phyloP scores from a whole-genome alignment of 2,113 vertebrate species.

The Heteronetta atricapilla region DNA sequence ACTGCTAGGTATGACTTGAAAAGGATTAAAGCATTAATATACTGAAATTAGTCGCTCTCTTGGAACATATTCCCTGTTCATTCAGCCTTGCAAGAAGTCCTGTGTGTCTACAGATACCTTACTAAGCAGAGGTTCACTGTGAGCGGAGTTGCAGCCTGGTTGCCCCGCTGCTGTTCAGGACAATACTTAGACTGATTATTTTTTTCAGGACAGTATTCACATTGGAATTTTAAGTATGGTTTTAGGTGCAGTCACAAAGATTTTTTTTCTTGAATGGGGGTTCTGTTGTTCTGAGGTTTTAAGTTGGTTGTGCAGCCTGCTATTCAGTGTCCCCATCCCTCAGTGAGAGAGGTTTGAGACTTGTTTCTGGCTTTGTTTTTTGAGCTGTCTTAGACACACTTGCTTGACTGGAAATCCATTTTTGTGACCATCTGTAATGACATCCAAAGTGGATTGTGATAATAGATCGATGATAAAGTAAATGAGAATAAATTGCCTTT shows the following conservation, averaged over 20 bases:
- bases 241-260: background rate
- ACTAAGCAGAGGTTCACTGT: background rate
- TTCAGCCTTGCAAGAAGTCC: background rate
- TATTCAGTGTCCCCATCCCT: background rate
- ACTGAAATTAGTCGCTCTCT: no score
- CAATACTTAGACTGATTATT: background rate
- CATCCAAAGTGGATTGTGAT: rapidly evolving
- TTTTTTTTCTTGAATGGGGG: background rate
- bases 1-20: background rate
- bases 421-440: background rate
- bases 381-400: background rate
- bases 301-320: background rate
- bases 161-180: background rate
- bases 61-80: background rate
- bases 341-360: background rate
- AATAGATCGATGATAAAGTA: background rate
- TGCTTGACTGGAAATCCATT: background rate
- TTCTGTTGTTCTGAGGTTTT: background rate
- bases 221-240: background rate
- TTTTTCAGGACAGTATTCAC: background rate
- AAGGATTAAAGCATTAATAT: background rate
- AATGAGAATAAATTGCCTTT: background rate
- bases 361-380: background rate
- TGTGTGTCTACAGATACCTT: background rate
- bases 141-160: background rate